phyloP scores from a whole-genome alignment of 2,113 vertebrate genomes.

The Antennarius striatus region DNA sequence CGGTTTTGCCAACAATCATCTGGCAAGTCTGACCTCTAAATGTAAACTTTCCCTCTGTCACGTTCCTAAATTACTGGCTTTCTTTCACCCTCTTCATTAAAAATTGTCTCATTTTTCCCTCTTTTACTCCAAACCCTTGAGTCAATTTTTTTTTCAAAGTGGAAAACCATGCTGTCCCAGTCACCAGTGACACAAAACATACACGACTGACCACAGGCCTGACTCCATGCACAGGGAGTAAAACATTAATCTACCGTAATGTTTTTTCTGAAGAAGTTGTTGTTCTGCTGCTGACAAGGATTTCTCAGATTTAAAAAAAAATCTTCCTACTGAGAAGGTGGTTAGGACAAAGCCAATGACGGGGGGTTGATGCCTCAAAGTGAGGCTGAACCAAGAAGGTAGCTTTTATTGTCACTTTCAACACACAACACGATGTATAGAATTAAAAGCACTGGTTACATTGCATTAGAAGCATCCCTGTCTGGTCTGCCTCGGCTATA shows the following conservation, averaged over 20 bases:
- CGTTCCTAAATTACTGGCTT: neutral
- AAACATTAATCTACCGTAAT: conserved; percentile 22
- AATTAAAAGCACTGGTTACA: conserved; percentile 18
- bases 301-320: conserved; percentile 23
- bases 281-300: conserved; percentile 29
- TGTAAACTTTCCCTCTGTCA: neutral
- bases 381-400: conserved; percentile 55
- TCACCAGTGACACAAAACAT: conserved; percentile 7
- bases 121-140: conserved; percentile 3
- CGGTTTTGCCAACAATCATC: too few species aligned
- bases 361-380: conserved; percentile 8
- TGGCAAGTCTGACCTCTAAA: too few species aligned
- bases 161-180: conserved; percentile 1
- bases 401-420: conserved; percentile 58
- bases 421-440: conserved; percentile 34
- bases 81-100: neutral
- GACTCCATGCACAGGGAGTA: conserved; percentile 27
- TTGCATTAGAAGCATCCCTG: conserved; percentile 12
- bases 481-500: neutral
- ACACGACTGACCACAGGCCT: neutral
- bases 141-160: neutral
- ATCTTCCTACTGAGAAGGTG: too few species aligned
- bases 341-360: conserved; percentile 5
- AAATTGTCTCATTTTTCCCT: neutral
- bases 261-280: conserved; percentile 26